A percentile compares a stretch with the other conserved stretches of the same genome.
phyloP scores from a whole-genome alignment of 2,888 invertebrate species.

The Ischnura elegans region DNA sequence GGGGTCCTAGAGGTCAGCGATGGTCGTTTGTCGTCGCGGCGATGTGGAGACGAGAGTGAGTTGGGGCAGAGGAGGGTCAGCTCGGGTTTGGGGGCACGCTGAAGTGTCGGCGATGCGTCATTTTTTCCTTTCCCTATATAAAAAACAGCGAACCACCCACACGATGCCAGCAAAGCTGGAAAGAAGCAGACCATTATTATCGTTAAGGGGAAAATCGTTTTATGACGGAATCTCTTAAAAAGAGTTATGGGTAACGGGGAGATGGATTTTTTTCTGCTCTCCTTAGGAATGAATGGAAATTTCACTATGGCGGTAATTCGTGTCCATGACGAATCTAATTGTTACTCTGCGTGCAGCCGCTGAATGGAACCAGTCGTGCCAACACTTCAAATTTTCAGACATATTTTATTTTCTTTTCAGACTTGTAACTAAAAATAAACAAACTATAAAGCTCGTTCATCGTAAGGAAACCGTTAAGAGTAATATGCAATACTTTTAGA shows the following conservation, averaged over 20 bases:
- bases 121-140: not conserved
- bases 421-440: too few species aligned
- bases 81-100: not conserved
- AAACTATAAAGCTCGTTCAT: too few species aligned
- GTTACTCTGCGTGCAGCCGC: not conserved
- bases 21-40: not conserved
- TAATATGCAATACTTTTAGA: too few species aligned
- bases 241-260: not conserved
- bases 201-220: not conserved
- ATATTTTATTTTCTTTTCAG: too few species aligned
- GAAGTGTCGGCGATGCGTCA: not conserved
- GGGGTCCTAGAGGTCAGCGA: not conserved
- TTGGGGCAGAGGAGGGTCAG: not conserved
- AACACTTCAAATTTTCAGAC: too few species aligned
- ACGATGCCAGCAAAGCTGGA: not conserved
- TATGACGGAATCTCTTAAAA: not conserved
- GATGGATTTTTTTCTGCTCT: not conserved
- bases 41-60: not conserved
- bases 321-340: not conserved
- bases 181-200: not conserved
- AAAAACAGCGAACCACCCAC: not conserved
- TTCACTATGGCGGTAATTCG: not conserved
- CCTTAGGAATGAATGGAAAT: not conserved
- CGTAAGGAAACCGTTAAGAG: too few species aligned
- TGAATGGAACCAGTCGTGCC: not conserved